A percentile compares a stretch with the other conserved stretches of the same genome.
Evolutionary conservation across 2,113 vertebrate genomes (phyloP).

Genomic region (Struthidea cinerea): DNA sequence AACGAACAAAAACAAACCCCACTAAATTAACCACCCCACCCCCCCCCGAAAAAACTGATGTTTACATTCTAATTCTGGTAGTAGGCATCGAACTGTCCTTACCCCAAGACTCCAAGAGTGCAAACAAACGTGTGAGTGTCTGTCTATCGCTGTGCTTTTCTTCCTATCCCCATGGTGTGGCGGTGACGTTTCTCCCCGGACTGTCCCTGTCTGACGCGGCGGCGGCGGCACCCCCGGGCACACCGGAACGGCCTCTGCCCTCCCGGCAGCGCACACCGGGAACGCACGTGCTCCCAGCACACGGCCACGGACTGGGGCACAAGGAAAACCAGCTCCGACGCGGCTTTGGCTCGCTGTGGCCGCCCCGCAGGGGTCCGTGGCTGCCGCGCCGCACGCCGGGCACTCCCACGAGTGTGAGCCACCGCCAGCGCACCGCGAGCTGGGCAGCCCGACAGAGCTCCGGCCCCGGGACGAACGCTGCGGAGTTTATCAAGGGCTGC

Average conservation of each 20-base stretch:
- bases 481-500: background rate
- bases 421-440: no score
- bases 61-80: constrained; percentile 30
- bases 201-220: background rate
- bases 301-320: background rate
- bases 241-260: background rate
- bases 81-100: background rate
- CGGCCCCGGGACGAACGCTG: background rate
- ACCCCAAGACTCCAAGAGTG: constrained; percentile 8
- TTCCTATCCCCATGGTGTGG: background rate
- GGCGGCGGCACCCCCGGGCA: background rate
- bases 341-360: background rate
- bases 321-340: background rate
- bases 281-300: background rate
- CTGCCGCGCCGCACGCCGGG: background rate
- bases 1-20: background rate
- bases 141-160: background rate
- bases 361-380: background rate
- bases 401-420: background rate
- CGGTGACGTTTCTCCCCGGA: background rate
- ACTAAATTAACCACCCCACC: background rate
- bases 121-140: background rate
- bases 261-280: background rate
- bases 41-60: background rate
- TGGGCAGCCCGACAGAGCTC: background rate